Base-by-base conservation (phyloP, 2,888 invertebrate species). In the Dinocampus coccinellae region DNA sequence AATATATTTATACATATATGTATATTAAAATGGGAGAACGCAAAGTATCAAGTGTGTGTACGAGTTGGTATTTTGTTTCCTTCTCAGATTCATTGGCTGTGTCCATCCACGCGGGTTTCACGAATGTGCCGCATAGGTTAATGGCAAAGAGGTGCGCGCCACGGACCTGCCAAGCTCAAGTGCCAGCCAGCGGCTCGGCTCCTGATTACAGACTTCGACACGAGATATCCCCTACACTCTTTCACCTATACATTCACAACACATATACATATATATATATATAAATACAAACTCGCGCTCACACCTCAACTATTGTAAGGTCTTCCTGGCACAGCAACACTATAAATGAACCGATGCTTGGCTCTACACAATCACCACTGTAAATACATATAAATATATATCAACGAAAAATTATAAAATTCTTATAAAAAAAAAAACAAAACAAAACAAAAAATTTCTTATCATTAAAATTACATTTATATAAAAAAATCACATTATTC, bases 161-260 rank as follows among this genome's bases (percentile, higher is more conserved):
- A 78, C 13, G 33, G 67, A 72, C 63, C 62, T 70, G 60, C 60
- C 70, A 53, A n/a, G 34, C 77, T 75, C 82, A 84, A 84, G 84
- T 70, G 65, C 60, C 70, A 52, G 33, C 77, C 76, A 83, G 84
- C 84, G 84, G 84, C 83, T 81, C 70, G 80, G 82, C 81, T 82
- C 82, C 85, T 87, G 87, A 87, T 87, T 87, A 87, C 86, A 87
- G 87, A 86, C 83, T 83, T 81, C 84, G 67, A 55, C 57, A 26
- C 64, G 82, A 78, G 79, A 82, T 83, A 75, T 73, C 84, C 80
- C 81, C 84, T 83, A 85, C 82, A 57, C 57, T 57, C 57, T 57
- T 26, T 57, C n/a, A n/a, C 3, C n/a, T n/a, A n/a, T n/a, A n/a
- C n/a, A n/a, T n/a, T n/a, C n/a, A n/a, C n/a, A n/a, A n/a, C n/a